Conservation (phyloP, 2,797 vertebrate genomes). For the Zalophus californianus region DNA sequence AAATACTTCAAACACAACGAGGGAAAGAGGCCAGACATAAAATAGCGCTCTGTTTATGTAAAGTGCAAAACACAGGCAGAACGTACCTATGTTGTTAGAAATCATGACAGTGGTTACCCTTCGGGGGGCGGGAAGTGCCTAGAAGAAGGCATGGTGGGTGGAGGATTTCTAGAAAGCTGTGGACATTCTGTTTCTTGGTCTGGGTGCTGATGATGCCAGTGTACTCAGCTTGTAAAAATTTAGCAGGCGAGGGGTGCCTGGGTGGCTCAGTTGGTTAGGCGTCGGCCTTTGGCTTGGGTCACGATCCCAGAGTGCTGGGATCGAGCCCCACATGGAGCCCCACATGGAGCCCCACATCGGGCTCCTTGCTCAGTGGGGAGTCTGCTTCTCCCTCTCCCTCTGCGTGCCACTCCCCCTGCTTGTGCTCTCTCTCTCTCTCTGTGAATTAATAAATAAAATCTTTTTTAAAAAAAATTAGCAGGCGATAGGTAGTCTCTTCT, state of each 20-base stretch:
- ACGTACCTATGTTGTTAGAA: neutral
- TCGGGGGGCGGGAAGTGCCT: accelerated
- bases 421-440: no score
- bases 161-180: neutral
- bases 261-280: no score
- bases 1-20: accelerated
- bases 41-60: neutral
- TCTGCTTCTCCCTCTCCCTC: no score
- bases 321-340: no score
- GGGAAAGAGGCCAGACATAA: neutral
- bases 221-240: neutral
- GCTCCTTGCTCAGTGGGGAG: no score
- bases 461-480: neutral
- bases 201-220: neutral
- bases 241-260: neutral
- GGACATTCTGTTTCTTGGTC: neutral
- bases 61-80: neutral
- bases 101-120: neutral
- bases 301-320: no score
- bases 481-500: neutral
- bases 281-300: no score
- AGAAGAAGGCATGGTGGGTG: neutral
- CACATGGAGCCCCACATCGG: no score
- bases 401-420: no score
- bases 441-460: no score